Evolutionary conservation across 2,797 vertebrate genomes (phyloP).

Genomic region (Brachyrhaphis roseni): DNA sequence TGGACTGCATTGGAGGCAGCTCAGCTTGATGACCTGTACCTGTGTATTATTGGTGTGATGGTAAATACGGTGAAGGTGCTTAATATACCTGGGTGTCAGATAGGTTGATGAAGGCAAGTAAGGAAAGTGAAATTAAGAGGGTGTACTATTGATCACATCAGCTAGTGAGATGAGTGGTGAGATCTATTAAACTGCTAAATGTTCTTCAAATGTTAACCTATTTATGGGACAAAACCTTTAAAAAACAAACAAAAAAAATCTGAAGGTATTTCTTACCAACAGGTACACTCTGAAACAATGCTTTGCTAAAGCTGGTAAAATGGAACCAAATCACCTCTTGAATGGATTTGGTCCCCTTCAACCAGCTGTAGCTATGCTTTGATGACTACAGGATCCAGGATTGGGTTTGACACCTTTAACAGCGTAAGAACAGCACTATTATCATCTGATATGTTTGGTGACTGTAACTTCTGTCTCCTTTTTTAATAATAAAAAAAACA

Average conservation of each 20-base stretch:
- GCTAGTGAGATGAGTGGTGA: conserved; percentile 26
- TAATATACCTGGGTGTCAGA: conserved; percentile 49
- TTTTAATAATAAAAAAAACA: conserved; percentile 56
- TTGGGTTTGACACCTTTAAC: conserved; percentile 34
- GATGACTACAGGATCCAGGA: conserved; percentile 87
- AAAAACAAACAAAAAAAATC: neutral
- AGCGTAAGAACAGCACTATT: conserved; percentile 27
- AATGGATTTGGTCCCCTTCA: conserved; percentile 99
- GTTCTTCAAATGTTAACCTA: neutral
- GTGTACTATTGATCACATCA: conserved; percentile 6
- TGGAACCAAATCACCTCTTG: conserved; percentile 99
- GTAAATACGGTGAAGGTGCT: conserved; percentile 51
- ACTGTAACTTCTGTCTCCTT: conserved; percentile 51
- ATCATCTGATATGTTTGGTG: conserved; percentile 39
- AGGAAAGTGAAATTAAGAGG: neutral
- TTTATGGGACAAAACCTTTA: neutral
- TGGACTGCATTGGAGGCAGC: conserved; percentile 56
- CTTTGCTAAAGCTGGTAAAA: conserved; percentile 99
- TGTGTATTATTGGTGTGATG: conserved; percentile 48
- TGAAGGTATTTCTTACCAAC: conserved; percentile 21
- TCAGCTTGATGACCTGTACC: conserved; percentile 62
- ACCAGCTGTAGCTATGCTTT: conserved; percentile 99
- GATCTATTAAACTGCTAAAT: conserved; percentile 31
- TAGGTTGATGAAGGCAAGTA: conserved; percentile 41
- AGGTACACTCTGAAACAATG: conserved; percentile 82